phyloP scores from a whole-genome alignment of 2,113 vertebrate genomes.

The rat (Rattus norvegicus) region DNA sequence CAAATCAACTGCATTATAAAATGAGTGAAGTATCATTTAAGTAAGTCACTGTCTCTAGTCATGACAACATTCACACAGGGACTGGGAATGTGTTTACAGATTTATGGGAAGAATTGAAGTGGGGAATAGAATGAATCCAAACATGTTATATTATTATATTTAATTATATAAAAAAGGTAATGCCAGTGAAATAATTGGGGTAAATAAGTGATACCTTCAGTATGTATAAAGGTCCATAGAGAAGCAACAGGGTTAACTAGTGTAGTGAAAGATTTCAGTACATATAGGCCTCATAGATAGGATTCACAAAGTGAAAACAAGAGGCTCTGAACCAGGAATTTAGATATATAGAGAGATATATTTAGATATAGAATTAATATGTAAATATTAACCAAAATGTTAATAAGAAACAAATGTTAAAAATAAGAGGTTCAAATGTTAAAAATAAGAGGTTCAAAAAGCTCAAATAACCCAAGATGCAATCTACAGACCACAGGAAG shows the following conservation, averaged over 20 bases:
- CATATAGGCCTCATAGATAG: not conserved
- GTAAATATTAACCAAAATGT: conserved; percentile 12
- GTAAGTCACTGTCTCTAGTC: conserved; percentile 33
- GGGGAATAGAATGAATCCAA: not conserved
- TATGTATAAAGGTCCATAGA: not conserved
- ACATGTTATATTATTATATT: not conserved
- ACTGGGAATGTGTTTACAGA: conserved; percentile 13
- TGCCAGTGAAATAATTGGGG: no score
- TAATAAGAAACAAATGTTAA: not conserved
- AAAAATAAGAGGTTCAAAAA: not conserved
- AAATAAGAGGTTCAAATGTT: no score
- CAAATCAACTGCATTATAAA: conserved; percentile 35
- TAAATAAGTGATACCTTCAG: not conserved
- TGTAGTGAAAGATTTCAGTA: conserved; percentile 18
- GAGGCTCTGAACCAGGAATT: not conserved
- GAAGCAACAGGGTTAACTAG: not conserved
- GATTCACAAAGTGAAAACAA: not conserved
- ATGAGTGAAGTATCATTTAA: conserved; percentile 33
- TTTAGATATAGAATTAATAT: not conserved
- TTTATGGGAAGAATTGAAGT: not conserved
- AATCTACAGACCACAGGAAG: no score
- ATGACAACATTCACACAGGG: not conserved
- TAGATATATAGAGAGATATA: not conserved
- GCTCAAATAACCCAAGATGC: no score
- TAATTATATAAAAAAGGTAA: no score